Percentiles rank a stretch among this genome's conserved stretches.
Conservation (phyloP, 2,797 vertebrate species). For the Orientallactaga sibirica region DNA sequence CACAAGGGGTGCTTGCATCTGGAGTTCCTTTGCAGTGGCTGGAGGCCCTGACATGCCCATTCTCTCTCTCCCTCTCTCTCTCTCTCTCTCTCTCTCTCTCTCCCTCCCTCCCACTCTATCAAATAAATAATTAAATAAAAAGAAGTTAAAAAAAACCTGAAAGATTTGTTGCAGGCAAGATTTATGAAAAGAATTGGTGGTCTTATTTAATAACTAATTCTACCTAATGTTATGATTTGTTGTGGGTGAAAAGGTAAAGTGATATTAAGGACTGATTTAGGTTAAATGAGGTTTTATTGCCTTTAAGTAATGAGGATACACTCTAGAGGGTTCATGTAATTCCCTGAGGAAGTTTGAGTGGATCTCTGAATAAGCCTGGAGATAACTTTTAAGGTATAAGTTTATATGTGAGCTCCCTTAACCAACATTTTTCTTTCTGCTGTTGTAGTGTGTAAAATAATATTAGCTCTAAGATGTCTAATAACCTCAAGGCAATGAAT, state of each 20-base stretch:
- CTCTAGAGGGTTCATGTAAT: neutral
- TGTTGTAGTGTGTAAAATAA: slow-evolving; percentile 53
- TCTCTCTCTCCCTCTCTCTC: no score
- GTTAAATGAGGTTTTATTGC: slow-evolving; percentile 16
- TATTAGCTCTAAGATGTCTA: slow-evolving; percentile 18
- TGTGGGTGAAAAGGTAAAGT: slow-evolving; percentile 20
- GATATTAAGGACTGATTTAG: slow-evolving; percentile 40
- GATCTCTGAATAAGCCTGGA: neutral
- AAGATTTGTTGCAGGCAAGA: neutral
- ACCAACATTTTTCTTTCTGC: slow-evolving; percentile 15
- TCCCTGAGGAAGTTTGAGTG: neutral
- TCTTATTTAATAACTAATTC: slow-evolving; percentile 45
- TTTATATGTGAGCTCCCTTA: neutral
- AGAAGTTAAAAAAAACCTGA: neutral
- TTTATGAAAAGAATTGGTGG: neutral
- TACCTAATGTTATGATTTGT: neutral
- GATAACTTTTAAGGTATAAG: neutral
- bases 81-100: no score
- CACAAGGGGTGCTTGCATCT: no score
- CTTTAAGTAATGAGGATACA: slow-evolving; percentile 38
- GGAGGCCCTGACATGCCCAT: no score
- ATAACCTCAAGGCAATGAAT: slow-evolving; percentile 37
- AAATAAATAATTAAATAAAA: no score
- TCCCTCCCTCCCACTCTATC: no score
- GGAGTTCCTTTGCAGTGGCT: no score